Evolutionary conservation across 2,888 invertebrate genomes (phyloP), one percentile per base, ranked within the genome.

Genomic region (Merodon equestris): DNA sequence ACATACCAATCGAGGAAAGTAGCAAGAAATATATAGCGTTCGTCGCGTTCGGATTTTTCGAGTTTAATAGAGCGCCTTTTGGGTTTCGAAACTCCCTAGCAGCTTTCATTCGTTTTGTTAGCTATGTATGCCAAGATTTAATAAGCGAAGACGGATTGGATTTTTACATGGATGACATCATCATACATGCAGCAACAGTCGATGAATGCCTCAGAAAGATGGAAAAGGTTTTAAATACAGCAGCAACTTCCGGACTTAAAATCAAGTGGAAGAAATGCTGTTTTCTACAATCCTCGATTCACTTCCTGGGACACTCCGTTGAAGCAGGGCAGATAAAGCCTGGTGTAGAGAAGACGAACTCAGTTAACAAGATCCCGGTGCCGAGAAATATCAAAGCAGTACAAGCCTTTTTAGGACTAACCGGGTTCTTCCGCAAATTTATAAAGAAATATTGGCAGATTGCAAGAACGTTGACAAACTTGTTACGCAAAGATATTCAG

Each of bases 51-150:
- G 38, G 38, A 1, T 17, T 17, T 2, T 53, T 17, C n/a, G 87
- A 89, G 77, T n/a, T n/a, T n/a, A n/a, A n/a, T n/a, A n/a, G n/a
- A n/a, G n/a, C n/a, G n/a, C n/a, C n/a, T n/a, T n/a, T n/a, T n/a
- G n/a, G n/a, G n/a, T n/a, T n/a, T n/a, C n/a, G n/a, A n/a, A n/a
- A n/a, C n/a, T n/a, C n/a, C 89, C 88, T 88, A n/a, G 82, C 84
- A 9, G 83, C 84, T 13, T 87, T 89, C 51, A 85, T 82, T 34
- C 50, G 86, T 17, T 82, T 68, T 17, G 61, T 77, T 1, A 77
- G 75, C 15, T 18, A 40, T 12, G 51, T n/a, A n/a, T n/a, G n/a
- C n/a, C n/a, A n/a, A n/a, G n/a, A n/a, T n/a, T n/a, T n/a, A n/a
- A n/a, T n/a, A n/a, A n/a, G n/a, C n/a, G n/a, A n/a, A n/a, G n/a